Conservation (phyloP, 1,140 invertebrate genomes). For the Drosophila bipectinata region DNA sequence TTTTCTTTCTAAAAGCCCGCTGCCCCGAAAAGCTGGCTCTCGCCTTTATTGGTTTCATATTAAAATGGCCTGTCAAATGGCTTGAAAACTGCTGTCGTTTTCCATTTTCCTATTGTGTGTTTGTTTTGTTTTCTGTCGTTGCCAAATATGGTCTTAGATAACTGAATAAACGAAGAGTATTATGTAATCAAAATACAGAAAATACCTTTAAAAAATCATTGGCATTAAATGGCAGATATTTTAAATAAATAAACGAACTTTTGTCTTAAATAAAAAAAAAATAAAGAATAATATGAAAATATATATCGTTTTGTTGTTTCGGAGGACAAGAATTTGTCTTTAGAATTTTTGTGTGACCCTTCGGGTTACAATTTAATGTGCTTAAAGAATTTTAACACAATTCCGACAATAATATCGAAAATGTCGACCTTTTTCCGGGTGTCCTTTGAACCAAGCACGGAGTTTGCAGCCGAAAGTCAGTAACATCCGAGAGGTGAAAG, state of each 20-base stretch:
- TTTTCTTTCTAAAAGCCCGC: slow-evolving; percentile 1
- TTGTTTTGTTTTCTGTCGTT: slow-evolving; percentile 15
- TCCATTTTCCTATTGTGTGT: slow-evolving; percentile 42
- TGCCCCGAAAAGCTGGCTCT: neutral
- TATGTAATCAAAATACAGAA: neutral
- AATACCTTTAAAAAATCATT: neutral
- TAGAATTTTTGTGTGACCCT: slow-evolving; percentile 29
- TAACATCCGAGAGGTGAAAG: slow-evolving; percentile 17
- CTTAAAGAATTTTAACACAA: slow-evolving; percentile 72
- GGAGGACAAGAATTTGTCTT: slow-evolving; percentile 3
- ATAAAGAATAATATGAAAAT: neutral
- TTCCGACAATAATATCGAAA: slow-evolving; percentile 57
- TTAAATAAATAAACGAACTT: neutral
- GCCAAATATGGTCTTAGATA: slow-evolving; percentile 28
- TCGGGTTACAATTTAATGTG: slow-evolving; percentile 52
- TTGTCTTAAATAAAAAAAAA: neutral
- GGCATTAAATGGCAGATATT: neutral
- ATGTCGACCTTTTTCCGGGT: slow-evolving; percentile 49
- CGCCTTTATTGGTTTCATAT: slow-evolving; percentile 65
- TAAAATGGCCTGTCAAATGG: slow-evolving; percentile 77
- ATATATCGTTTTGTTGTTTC: slow-evolving; percentile 6
- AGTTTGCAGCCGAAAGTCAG: slow-evolving; percentile 5
- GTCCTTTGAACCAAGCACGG: slow-evolving; percentile 31
- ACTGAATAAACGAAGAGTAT: slow-evolving; percentile 12
- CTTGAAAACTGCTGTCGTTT: slow-evolving; percentile 72